These are phyloP conservation scores for Rhinichthys klamathensis DNA, from an alignment of 2,113 vertebrate species.

Conservation along the genomic window DNA sequence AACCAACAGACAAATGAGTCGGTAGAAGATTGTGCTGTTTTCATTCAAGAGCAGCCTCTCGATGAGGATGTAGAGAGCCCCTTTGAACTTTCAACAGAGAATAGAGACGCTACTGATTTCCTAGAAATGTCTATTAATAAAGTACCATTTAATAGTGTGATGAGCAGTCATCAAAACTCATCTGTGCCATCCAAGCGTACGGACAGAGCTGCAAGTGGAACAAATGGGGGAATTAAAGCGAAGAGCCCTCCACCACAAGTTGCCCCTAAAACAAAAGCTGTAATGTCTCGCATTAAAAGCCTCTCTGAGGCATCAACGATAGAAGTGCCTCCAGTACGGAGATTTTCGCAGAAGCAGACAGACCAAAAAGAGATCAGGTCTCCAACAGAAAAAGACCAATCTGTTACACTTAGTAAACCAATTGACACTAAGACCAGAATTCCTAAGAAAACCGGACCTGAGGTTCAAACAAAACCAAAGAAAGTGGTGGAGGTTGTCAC, in stretches of 20 bases:
- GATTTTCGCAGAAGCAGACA: slow-evolving; percentile 46
- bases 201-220: slow-evolving; percentile 55
- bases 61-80: slow-evolving; percentile 46
- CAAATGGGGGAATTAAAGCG: slow-evolving; percentile 46
- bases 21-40: slow-evolving; percentile 41
- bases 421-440: slow-evolving; percentile 70
- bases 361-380: slow-evolving; percentile 54
- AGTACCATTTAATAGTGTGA: slow-evolving; percentile 48
- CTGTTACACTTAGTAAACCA: slow-evolving; percentile 11
- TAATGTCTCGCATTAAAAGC: slow-evolving; percentile 60
- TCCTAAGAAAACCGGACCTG: slow-evolving; percentile 67
- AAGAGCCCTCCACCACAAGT: slow-evolving; percentile 57
- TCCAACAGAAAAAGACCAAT: slow-evolving; percentile 64
- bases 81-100: slow-evolving; percentile 13
- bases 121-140: slow-evolving; percentile 64
- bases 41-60: not conserved
- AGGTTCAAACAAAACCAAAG: slow-evolving; percentile 63
- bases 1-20: slow-evolving; percentile 20
- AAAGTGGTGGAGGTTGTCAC: slow-evolving; percentile 49
- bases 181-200: slow-evolving; percentile 43
- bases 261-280: slow-evolving; percentile 61
- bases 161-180: slow-evolving; percentile 41
- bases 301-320: slow-evolving; percentile 56
- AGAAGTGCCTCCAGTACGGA: slow-evolving; percentile 47
- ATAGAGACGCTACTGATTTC: slow-evolving; percentile 37